phyloP scores from a whole-genome alignment of 2,113 vertebrate species.

The Microcebus tavaratra region DNA sequence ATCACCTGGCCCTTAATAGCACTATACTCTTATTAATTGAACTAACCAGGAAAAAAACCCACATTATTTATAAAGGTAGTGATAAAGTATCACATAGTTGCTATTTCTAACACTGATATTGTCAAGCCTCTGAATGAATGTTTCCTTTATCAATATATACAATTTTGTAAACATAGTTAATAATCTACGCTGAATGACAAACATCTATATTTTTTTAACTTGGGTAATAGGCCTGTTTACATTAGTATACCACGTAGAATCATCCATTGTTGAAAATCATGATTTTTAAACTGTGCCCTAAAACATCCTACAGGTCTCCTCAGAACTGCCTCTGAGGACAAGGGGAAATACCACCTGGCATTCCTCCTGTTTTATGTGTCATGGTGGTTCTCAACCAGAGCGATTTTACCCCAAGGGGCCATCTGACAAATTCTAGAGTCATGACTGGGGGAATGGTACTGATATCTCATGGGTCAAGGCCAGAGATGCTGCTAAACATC shows the following conservation, averaged over 20 bases:
- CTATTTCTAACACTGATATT: background rate
- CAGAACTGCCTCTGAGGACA: background rate
- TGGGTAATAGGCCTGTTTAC: background rate
- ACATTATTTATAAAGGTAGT: background rate
- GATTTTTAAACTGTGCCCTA: background rate
- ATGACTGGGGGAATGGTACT: background rate
- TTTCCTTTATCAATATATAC: background rate
- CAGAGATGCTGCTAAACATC: background rate
- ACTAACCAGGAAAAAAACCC: background rate
- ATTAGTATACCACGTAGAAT: background rate
- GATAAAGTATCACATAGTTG: background rate
- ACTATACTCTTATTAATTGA: background rate
- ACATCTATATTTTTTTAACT: background rate
- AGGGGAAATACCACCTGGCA: fast-evolving
- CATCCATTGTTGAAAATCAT: background rate
- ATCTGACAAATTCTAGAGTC: background rate
- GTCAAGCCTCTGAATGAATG: background rate
- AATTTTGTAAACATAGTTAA: background rate
- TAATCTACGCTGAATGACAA: background rate
- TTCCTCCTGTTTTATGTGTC: background rate
- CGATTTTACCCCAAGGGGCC: background rate
- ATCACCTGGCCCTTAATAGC: background rate
- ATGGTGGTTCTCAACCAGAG: background rate
- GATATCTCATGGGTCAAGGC: background rate
- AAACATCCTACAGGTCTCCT: background rate